Base-by-base conservation (phyloP, 2,888 invertebrate genomes). In the Acleris sparsana region DNA sequence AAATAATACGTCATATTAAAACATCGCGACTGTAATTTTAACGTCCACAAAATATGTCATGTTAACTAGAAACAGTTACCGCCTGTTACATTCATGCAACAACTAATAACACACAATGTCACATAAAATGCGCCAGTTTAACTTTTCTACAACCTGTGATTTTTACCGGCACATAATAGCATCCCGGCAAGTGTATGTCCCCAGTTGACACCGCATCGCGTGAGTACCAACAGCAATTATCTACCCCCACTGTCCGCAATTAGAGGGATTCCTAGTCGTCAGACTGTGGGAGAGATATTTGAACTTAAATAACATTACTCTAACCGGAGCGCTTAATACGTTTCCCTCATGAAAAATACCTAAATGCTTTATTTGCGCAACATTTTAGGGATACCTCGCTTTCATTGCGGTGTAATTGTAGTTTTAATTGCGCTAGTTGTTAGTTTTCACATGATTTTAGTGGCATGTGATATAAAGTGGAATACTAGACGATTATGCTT, bases 221-320 rank as follows among this genome's bases (percentile, higher is more conserved):
- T 69, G 78, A 73, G 73, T 66, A 72, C 71, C 46, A 67, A 67
- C 70, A 67, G 73, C 80, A 78, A 80, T 80, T 80, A 80, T 70
- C 63, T 62, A 63, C 77, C 77, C 25, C 75, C 75, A 76, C 76
- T 75, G 72, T 71, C 71, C 68, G 84, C 81, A 86, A 86, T 87
- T 85, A 86, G 79, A 83, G 77, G 75, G 75, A 87, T 86, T 82
- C 81, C 82, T 84, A 82, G 80, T 71, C 66, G 60, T 60, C 78
- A 73, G 76, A 77, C 77, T 84, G 86, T 88, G 88, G 85, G 87
- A 88, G 84, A 85, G 79, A 83, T 85, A 85, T 85, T 84, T 77
- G 73, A 59, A 57, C 76, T 74, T 71, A 44, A 69, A 76, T 73
- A 75, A 77, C 76, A 75, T 79, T 77, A 78, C 73, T 75, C 25